Percentiles rank a stretch among this genome's conserved stretches.
These are phyloP conservation scores for Cochlearius cochlearius DNA, from an alignment of 2,113 vertebrate genomes.

Conservation along the genomic window DNA sequence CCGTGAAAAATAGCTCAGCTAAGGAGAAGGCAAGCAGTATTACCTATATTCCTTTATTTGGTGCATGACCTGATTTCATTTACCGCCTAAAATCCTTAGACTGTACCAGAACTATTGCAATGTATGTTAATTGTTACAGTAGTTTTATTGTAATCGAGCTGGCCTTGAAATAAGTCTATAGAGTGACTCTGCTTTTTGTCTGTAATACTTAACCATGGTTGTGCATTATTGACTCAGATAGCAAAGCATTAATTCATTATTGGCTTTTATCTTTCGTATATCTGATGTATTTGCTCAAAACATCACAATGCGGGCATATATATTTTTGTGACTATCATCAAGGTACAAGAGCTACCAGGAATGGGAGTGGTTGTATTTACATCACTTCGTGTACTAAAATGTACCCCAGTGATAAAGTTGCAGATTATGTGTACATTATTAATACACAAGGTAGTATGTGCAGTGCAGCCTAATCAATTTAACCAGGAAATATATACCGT, in stretches of 20 bases:
- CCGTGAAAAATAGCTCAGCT: background rate
- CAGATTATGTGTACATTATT: background rate
- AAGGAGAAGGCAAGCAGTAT: background rate
- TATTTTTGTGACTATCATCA: background rate
- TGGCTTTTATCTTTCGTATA: background rate
- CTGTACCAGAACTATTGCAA: background rate
- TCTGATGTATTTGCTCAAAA: background rate
- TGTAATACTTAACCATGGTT: background rate
- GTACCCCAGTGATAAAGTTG: background rate
- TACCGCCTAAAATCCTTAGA: background rate
- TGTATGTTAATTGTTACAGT: background rate
- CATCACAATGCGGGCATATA: background rate
- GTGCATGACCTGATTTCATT: background rate
- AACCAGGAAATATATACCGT: background rate
- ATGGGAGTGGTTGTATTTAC: background rate
- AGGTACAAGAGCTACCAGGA: background rate
- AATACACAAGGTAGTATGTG: background rate
- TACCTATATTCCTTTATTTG: background rate
- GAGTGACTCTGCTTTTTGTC: background rate
- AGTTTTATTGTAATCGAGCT: background rate
- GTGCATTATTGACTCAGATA: background rate
- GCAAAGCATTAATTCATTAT: background rate
- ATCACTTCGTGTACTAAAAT: background rate
- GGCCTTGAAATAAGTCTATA: background rate
- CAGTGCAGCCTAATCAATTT: background rate